A percentile compares a stretch with the other conserved stretches of the same genome.
Conservation (phyloP, 2,888 invertebrate species). For the Eupithecia subumbrata region DNA sequence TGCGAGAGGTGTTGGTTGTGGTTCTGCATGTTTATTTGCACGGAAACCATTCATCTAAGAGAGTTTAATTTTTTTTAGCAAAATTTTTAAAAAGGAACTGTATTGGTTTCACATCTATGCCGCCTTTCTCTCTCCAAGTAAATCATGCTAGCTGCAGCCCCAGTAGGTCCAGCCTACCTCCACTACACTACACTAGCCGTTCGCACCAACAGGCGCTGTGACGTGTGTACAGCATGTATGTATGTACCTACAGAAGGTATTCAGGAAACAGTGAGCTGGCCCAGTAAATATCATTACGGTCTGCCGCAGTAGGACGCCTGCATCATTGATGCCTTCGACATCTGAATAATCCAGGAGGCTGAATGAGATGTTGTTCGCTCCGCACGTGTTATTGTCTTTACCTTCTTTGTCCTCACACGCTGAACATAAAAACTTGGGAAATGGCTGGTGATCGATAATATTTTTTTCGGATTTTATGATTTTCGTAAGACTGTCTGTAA, state of each 20-base stretch:
- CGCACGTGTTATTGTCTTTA: conserved; percentile 21
- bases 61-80: no score
- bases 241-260: neutral
- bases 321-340: conserved; percentile 51
- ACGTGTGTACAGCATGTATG: neutral
- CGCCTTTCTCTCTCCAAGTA: neutral
- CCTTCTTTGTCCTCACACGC: conserved; percentile 31
- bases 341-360: conserved; percentile 46
- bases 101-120: neutral
- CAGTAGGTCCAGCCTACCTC: neutral
- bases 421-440: conserved; percentile 5
- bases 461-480: neutral
- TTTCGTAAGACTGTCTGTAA: neutral
- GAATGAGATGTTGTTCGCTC: conserved; percentile 37
- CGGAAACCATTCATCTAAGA: no score
- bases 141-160: neutral
- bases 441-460: neutral
- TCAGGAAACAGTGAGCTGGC: conserved; percentile 17
- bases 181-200: no score
- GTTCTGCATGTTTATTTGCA: no score
- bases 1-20: no score
- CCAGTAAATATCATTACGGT: conserved; percentile 23
- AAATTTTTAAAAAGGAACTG: no score
- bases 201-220: neutral
- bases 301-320: conserved; percentile 39